phyloP scores from a whole-genome alignment of 2,113 vertebrate species.

The Menidia beryllina region DNA sequence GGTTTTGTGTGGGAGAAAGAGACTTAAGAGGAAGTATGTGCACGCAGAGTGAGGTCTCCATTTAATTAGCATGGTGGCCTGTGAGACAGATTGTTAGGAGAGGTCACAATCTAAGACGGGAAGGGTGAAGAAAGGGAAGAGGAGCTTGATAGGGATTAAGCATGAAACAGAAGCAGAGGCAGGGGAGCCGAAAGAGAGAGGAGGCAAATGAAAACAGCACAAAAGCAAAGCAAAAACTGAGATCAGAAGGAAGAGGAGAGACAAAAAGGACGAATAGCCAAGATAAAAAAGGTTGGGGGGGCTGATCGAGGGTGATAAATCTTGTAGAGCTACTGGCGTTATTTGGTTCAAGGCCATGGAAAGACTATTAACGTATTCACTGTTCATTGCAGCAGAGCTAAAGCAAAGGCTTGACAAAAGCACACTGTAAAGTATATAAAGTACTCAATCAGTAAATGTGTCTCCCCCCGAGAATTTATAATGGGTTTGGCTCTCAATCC shows the following conservation, averaged over 20 bases:
- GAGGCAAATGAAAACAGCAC: not conserved
- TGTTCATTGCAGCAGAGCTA: conserved; percentile 39
- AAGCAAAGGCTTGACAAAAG: conserved; percentile 28
- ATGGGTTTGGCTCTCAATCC: conserved; percentile 58
- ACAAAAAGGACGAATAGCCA: conserved; percentile 51
- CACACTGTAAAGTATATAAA: conserved; percentile 37
- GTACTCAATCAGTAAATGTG: conserved; percentile 60
- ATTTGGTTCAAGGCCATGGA: conserved; percentile 50
- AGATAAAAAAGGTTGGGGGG: conserved; percentile 21
- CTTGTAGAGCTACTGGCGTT: conserved; percentile 38
- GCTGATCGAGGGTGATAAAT: conserved; percentile 55
- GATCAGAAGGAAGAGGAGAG: conserved; percentile 9
- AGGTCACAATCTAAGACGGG: conserved; percentile 36
- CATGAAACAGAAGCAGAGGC: conserved; percentile 28
- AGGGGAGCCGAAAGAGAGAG: conserved; percentile 3
- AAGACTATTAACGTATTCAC: conserved; percentile 43
- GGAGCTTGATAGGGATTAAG: conserved; percentile 49
- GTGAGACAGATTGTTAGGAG: conserved; percentile 43
- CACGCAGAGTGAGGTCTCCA: conserved; percentile 48
- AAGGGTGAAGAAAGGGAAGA: conserved; percentile 28
- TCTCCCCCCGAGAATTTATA: conserved; percentile 52
- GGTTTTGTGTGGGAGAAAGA: conserved; percentile 57
- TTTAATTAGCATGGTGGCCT: conserved; percentile 76
- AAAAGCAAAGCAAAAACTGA: conserved; percentile 44
- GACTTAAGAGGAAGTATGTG: conserved; percentile 47